Conservation (phyloP, 2,113 vertebrate species). For the Podarcis muralis region DNA sequence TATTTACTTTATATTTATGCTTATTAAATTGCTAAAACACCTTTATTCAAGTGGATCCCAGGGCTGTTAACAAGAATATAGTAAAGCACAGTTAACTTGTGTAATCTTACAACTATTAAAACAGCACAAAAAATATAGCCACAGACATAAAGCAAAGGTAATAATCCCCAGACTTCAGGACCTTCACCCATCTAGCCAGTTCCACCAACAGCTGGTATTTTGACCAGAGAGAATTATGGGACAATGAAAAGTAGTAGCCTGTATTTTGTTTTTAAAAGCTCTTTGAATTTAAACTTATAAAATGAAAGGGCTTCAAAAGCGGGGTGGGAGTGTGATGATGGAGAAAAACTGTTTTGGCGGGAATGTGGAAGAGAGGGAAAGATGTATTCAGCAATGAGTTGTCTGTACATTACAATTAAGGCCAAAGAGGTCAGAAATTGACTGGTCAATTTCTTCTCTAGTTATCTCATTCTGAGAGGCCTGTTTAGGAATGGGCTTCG, state of each 20-base stretch:
- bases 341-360: not conserved
- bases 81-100: too few species aligned
- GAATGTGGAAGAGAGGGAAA: fast-evolving
- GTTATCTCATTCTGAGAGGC: not conserved
- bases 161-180: too few species aligned
- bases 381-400: fast-evolving
- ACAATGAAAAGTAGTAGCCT: not conserved
- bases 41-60: too few species aligned
- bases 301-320: not conserved
- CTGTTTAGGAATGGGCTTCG: not conserved
- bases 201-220: too few species aligned
- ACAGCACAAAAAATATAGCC: too few species aligned
- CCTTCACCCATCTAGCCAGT: too few species aligned
- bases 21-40: too few species aligned
- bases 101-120: too few species aligned
- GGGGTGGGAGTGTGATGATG: fast-evolving
- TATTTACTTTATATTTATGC: too few species aligned
- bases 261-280: not conserved
- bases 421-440: not conserved
- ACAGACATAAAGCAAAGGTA: too few species aligned
- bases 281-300: not conserved
- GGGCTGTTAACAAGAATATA: too few species aligned
- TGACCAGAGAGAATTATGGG: not conserved
- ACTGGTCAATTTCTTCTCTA: slow-evolving; percentile 6
- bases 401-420: not conserved